phyloP scores from a whole-genome alignment of 1,140 invertebrate species.

The Drosophila arizonae region DNA sequence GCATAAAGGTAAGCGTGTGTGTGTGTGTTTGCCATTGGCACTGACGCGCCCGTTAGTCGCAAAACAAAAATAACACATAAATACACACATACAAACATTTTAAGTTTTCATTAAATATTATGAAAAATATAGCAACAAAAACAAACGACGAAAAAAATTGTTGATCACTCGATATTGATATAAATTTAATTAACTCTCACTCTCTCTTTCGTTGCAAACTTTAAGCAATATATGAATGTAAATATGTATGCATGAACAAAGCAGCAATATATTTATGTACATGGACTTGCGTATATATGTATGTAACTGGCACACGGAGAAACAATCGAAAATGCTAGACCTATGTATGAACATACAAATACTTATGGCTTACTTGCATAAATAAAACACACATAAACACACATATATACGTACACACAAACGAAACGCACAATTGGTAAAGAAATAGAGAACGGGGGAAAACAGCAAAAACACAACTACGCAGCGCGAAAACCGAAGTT shows the following conservation, averaged over 20 bases:
- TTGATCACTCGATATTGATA: slow-evolving; percentile 12
- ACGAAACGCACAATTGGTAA: slow-evolving; percentile 9
- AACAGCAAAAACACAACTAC: slow-evolving; percentile 47
- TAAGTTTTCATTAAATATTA: slow-evolving; percentile 22
- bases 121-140: slow-evolving; percentile 7
- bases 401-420: slow-evolving; percentile 4
- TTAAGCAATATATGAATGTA: slow-evolving; percentile 23
- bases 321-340: too few relatives aligned
- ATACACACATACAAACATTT: slow-evolving; percentile 22
- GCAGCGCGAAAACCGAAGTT: slow-evolving; percentile 49
- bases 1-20: slow-evolving; percentile 29
- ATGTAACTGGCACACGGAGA: not conserved
- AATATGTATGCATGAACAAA: slow-evolving; percentile 9
- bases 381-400: not conserved
- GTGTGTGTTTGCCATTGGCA: slow-evolving; percentile 48
- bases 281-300: slow-evolving; percentile 14
- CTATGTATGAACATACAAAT: slow-evolving; percentile 2
- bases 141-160: not conserved
- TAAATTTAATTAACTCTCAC: slow-evolving; percentile 27
- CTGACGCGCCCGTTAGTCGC: slow-evolving; percentile 41
- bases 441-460: slow-evolving; percentile 39
- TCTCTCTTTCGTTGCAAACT: slow-evolving; percentile 44
- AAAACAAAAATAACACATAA: slow-evolving; percentile 43
- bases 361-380: slow-evolving; percentile 7
- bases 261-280: slow-evolving; percentile 2